phyloP scores from a whole-genome alignment of 1,140 invertebrate genomes.

The Solen grandis region DNA sequence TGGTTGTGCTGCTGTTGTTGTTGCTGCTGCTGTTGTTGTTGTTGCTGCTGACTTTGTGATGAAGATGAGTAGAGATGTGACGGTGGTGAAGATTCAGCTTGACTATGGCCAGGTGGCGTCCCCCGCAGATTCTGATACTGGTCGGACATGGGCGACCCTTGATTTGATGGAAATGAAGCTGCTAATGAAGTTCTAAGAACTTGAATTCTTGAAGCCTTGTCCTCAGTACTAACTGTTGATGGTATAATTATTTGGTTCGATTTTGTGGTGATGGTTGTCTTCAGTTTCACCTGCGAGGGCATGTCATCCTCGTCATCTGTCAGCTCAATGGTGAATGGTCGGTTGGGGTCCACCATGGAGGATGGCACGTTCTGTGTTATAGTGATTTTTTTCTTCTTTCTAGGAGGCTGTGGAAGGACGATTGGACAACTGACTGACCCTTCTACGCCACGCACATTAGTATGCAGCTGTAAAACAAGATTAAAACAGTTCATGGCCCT shows the following conservation, averaged over 20 bases:
- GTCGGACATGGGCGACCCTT: too few species aligned
- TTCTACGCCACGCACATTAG: slow-evolving; percentile 13
- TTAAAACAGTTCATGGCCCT: not conserved
- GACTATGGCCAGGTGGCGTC: too few species aligned
- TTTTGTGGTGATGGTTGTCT: slow-evolving; percentile 13
- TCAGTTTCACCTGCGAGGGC: slow-evolving; percentile 50
- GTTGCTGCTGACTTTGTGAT: too few species aligned
- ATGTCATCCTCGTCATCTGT: slow-evolving; percentile 12
- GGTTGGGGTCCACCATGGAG: not conserved
- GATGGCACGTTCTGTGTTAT: not conserved
- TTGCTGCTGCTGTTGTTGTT: not conserved
- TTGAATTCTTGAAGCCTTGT: slow-evolving; percentile 1
- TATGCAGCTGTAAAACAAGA: slow-evolving; percentile 44
- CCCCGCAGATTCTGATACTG: too few species aligned
- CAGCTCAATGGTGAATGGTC: slow-evolving; percentile 1
- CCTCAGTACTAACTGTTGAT: slow-evolving; percentile 14
- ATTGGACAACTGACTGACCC: not conserved
- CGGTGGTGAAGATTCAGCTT: slow-evolving; percentile 19
- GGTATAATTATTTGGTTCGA: not conserved
- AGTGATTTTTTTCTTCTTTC: slow-evolving; percentile 8
- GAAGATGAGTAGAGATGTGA: slow-evolving; percentile 15
- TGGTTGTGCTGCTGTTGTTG: not conserved
- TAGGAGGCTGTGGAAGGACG: not conserved
- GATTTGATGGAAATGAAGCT: slow-evolving; percentile 30
- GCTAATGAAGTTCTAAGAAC: slow-evolving; percentile 24